Evolutionary conservation across 2,113 vertebrate genomes (phyloP).

Genomic region (Dipodomys ordii): DNA sequence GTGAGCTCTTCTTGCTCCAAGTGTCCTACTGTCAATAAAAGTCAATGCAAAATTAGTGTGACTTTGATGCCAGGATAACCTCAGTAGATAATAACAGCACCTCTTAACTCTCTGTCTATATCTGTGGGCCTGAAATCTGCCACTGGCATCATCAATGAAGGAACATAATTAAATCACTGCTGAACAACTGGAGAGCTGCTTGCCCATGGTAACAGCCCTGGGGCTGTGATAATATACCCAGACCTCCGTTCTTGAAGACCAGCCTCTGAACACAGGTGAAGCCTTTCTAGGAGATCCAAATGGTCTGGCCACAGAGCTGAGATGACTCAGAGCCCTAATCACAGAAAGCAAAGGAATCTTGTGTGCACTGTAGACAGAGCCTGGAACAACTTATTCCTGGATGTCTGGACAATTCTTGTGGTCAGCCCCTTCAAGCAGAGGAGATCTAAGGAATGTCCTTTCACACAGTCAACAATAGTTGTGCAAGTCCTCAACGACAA

Average conservation of each 20-base stretch:
- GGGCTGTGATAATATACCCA: neutral
- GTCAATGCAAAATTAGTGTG: neutral
- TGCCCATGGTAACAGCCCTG: neutral
- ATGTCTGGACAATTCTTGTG: conserved; percentile 17
- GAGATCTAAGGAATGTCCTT: neutral
- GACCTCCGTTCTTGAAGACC: neutral
- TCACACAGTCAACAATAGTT: neutral
- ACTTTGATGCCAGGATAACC: conserved; percentile 16
- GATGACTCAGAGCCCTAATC: conserved; percentile 19
- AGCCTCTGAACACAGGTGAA: conserved; percentile 3
- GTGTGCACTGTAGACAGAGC: neutral
- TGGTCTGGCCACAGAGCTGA: neutral
- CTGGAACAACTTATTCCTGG: neutral
- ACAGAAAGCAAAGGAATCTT: neutral
- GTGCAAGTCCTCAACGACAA: neutral
- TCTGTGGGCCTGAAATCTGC: neutral
- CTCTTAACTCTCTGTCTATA: neutral
- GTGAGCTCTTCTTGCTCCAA: neutral
- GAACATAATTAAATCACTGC: neutral
- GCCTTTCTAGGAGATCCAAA: neutral
- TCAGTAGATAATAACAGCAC: neutral
- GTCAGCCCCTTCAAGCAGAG: neutral
- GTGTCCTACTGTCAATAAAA: neutral
- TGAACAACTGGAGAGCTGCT: neutral
- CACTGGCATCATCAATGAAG: neutral